phyloP scores from a whole-genome alignment of 2,888 invertebrate species.

The Heliconius aoede region DNA sequence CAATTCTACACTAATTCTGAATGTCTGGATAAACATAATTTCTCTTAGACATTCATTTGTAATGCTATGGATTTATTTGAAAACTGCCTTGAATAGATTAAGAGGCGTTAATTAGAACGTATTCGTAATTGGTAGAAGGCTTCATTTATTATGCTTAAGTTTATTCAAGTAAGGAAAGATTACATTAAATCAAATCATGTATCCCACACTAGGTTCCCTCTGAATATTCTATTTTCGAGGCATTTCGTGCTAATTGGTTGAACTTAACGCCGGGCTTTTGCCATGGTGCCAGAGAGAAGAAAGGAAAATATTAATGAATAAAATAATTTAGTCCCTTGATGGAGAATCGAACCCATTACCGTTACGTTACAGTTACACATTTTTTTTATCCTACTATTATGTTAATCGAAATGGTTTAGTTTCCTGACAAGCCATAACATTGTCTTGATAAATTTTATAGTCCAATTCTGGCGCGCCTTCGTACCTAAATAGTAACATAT shows the following conservation, averaged over 20 bases:
- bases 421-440: not conserved
- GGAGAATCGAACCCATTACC: too few species aligned
- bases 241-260: too few species aligned
- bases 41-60: constrained; percentile 23
- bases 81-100: constrained; percentile 35
- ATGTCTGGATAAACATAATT: constrained; percentile 33
- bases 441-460: constrained; percentile 10
- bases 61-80: constrained; percentile 37
- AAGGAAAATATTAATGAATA: too few species aligned
- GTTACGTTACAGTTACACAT: not conserved
- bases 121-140: not conserved
- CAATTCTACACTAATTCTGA: constrained; percentile 32
- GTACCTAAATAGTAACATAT: constrained; percentile 5
- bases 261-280: too few species aligned
- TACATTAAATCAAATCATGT: not conserved
- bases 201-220: too few species aligned
- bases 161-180: not conserved
- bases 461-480: constrained; percentile 13
- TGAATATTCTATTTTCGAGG: too few species aligned
- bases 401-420: not conserved
- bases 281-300: too few species aligned
- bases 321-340: too few species aligned
- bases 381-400: not conserved
- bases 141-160: constrained; percentile 12
- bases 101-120: constrained; percentile 1